Evolutionary conservation across 2,113 vertebrate genomes (phyloP).

Genomic region (Hassar affinis): DNA sequence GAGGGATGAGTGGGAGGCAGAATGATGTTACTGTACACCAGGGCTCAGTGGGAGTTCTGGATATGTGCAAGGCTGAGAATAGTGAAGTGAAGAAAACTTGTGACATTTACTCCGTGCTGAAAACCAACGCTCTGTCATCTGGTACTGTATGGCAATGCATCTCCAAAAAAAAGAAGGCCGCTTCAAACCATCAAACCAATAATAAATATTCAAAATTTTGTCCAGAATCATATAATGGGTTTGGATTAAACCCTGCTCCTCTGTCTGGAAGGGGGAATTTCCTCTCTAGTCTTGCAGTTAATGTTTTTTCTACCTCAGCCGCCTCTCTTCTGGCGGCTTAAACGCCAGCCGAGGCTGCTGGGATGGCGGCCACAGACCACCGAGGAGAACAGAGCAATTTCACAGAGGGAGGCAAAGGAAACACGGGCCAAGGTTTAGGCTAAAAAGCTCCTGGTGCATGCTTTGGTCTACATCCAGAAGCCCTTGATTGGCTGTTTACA

Average conservation of each 20-base stretch:
- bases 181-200: not conserved
- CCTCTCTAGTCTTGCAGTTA: not conserved
- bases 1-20: conserved; percentile 1
- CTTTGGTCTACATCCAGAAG: conserved; percentile 14
- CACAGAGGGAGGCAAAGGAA: conserved; percentile 19
- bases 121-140: not conserved
- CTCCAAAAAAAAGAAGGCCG: not conserved
- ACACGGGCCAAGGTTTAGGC: conserved; percentile 32
- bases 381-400: conserved; percentile 30
- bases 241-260: conserved; percentile 1
- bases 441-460: conserved; percentile 22
- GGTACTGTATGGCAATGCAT: not conserved
- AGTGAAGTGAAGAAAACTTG: not conserved
- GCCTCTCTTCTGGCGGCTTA: not conserved
- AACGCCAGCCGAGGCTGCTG: conserved; percentile 26
- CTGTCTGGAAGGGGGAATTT: conserved; percentile 10
- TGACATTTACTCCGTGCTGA: conserved; percentile 1
- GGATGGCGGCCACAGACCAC: conserved; percentile 34
- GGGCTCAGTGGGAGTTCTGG: conserved; percentile 17
- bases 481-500: conserved; percentile 40
- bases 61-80: not conserved
- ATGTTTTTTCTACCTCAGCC: not conserved
- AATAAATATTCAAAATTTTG: not conserved
- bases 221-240: not conserved
- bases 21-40: conserved; percentile 28